phyloP scores from a whole-genome alignment of 2,797 vertebrate genomes.

The Pyrocephalus nanus region DNA sequence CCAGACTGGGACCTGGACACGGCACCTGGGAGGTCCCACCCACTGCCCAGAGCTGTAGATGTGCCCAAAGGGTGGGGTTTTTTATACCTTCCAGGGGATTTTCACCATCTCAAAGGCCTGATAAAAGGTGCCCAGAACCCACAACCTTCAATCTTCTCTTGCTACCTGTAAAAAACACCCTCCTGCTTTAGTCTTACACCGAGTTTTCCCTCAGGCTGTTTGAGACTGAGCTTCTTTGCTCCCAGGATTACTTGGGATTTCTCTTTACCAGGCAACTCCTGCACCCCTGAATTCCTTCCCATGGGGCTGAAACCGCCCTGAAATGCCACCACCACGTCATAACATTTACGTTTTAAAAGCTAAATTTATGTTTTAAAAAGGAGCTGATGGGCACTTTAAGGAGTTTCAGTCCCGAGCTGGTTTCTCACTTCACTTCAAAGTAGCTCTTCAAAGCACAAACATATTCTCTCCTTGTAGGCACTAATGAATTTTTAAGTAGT shows the following conservation, averaged over 20 bases:
- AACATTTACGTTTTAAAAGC: not conserved
- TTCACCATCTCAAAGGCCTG: not conserved
- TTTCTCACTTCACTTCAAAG: conserved; percentile 1
- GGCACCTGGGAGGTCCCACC: not conserved
- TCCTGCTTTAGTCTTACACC: not conserved
- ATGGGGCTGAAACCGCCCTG: not conserved
- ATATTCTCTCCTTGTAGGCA: not conserved
- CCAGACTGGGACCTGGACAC: not conserved
- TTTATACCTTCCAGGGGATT: not conserved
- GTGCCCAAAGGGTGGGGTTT: not conserved
- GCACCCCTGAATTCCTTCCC: not conserved
- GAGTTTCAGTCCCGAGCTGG: not conserved
- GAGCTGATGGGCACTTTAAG: not conserved
- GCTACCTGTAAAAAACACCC: not conserved
- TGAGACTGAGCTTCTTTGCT: not conserved
- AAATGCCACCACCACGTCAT: not conserved
- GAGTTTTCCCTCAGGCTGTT: not conserved
- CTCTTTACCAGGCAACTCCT: not conserved
- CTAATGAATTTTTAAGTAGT: conserved; percentile 54
- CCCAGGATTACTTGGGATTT: not conserved
- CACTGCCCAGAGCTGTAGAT: not conserved
- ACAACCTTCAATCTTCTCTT: not conserved
- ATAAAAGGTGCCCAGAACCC: not conserved
- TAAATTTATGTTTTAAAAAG: not conserved
- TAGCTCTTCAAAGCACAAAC: not conserved